Conservation (phyloP, 2,888 invertebrate species). For the Conomelus anceps region DNA sequence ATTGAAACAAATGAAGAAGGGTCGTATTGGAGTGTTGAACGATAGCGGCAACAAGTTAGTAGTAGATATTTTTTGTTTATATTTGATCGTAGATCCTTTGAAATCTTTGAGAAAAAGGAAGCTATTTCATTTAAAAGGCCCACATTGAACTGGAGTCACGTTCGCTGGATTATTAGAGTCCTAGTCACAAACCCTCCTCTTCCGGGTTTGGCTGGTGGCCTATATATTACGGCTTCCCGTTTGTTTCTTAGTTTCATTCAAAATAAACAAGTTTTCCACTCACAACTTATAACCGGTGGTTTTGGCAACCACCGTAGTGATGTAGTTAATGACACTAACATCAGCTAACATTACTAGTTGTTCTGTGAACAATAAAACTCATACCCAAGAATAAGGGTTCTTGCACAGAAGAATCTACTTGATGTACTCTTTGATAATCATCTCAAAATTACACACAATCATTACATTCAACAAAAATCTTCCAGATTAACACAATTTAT, state of each 20-base stretch:
- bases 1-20: neutral
- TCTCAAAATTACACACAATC: too few species aligned
- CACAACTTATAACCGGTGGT: neutral
- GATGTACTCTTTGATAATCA: too few species aligned
- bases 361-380: too few species aligned
- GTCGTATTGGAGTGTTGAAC: neutral
- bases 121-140: neutral
- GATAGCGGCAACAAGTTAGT: neutral
- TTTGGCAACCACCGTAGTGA: neutral
- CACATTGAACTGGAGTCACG: neutral
- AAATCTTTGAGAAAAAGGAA: too few species aligned
- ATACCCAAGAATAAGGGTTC: too few species aligned
- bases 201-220: neutral
- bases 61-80: neutral
- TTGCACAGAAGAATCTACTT: too few species aligned
- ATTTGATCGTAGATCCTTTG: neutral
- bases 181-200: neutral
- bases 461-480: too few species aligned
- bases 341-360: too few species aligned
- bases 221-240: neutral
- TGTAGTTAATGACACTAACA: neutral
- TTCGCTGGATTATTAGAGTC: neutral
- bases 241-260: neutral
- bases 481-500: too few species aligned
- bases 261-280: neutral